Conservation (phyloP, 2,888 invertebrate genomes). For the Drosophila putrida region DNA sequence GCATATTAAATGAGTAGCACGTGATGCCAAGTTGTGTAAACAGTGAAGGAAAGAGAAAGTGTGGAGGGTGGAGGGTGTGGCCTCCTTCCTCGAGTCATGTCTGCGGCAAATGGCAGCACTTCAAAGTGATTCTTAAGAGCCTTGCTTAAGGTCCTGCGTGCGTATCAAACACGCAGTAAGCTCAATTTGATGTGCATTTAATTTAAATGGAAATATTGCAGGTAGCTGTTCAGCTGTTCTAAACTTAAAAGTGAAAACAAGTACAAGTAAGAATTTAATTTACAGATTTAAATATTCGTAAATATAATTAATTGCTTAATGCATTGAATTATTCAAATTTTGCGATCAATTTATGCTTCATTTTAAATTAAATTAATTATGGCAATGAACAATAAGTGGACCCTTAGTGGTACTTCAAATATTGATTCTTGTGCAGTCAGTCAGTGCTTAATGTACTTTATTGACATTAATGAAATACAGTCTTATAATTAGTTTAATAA, state of each 20-base stretch:
- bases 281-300: neutral
- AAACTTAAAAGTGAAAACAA: neutral
- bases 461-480: neutral
- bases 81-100: neutral
- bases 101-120: slow-evolving; percentile 24
- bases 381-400: neutral
- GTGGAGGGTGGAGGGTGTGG: neutral
- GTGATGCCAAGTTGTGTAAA: slow-evolving; percentile 22
- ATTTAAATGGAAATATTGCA: slow-evolving; percentile 38
- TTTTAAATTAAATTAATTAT: neutral
- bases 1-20: slow-evolving; percentile 55
- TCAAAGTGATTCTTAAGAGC: slow-evolving; percentile 39
- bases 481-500: neutral
- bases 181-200: slow-evolving; percentile 52
- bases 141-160: slow-evolving; percentile 32
- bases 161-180: slow-evolving; percentile 26
- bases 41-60: neutral
- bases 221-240: slow-evolving; percentile 2
- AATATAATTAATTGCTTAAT: neutral
- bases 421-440: neutral
- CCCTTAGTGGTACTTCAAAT: neutral
- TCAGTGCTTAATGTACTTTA: neutral
- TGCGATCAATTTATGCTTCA: neutral
- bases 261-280: neutral
- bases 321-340: neutral